These are phyloP conservation scores for Ostrea edulis DNA, from an alignment of 1,140 invertebrate species.

Conservation along the genomic window DNA sequence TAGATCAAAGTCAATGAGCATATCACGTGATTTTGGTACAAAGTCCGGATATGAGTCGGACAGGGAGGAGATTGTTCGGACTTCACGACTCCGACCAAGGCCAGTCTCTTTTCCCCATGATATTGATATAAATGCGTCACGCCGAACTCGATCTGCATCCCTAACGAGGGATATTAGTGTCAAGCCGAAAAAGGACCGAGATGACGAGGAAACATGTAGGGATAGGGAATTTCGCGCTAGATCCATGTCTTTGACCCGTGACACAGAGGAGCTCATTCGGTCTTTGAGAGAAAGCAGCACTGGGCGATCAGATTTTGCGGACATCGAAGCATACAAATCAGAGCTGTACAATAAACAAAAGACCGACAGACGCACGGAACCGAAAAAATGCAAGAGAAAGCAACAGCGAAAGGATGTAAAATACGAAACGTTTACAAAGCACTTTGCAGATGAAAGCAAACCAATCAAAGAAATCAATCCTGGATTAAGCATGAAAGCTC, in stretches of 20 bases:
- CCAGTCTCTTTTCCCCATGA: not conserved
- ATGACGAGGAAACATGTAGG: not conserved
- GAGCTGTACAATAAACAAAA: not conserved
- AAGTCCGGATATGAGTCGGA: constrained; percentile 8
- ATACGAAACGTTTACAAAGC: not conserved
- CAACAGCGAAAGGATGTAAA: not conserved
- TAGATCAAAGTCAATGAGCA: not conserved
- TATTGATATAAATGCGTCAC: not conserved
- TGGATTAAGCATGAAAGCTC: constrained; percentile 17
- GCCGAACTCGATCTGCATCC: not conserved
- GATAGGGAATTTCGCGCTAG: not conserved
- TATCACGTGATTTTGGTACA: not conserved
- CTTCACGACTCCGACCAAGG: not conserved
- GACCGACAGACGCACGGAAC: not conserved
- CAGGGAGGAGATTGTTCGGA: not conserved
- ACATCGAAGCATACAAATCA: constrained; percentile 11
- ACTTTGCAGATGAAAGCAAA: not conserved
- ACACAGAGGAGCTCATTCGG: constrained; percentile 1
- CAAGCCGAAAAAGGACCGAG: not conserved
- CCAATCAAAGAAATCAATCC: constrained; percentile 26
- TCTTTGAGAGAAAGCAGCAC: not conserved
- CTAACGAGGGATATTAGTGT: not conserved
- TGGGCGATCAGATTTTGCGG: constrained; percentile 12
- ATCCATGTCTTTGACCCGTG: not conserved
- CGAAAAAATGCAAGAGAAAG: not conserved